phyloP scores from a whole-genome alignment of 2,797 vertebrate genomes.

The Fratercula arctica region DNA sequence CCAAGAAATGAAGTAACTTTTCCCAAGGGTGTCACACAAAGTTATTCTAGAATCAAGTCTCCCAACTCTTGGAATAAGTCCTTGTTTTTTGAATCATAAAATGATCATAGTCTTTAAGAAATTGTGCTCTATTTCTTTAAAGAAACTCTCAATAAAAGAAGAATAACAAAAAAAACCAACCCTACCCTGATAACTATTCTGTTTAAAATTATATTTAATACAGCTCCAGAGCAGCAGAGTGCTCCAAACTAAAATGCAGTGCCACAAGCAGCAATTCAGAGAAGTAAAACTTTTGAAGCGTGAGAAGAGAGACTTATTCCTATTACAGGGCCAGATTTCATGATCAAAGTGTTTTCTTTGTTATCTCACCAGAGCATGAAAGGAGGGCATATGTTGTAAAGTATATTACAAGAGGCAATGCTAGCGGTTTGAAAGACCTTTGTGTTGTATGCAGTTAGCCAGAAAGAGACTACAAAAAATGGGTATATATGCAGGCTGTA shows the following conservation, averaged over 20 bases:
- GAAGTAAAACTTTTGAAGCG: not conserved
- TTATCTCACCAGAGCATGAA: not conserved
- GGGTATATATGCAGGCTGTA: not conserved
- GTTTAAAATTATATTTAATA: not conserved
- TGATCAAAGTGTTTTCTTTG: not conserved
- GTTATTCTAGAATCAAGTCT: not conserved
- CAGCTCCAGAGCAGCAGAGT: not conserved
- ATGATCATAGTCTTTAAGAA: not conserved
- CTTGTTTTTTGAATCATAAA: not conserved
- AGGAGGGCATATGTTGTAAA: not conserved
- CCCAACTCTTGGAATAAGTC: not conserved
- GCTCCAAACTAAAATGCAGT: not conserved
- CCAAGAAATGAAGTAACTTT: not conserved
- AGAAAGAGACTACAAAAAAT: not conserved
- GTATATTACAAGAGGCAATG: not conserved
- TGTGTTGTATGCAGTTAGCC: not conserved
- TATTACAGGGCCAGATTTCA: not conserved
- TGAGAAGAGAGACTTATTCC: not conserved
- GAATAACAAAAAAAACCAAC: not conserved
- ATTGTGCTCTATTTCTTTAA: not conserved
- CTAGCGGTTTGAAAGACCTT: not conserved
- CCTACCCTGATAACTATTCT: accelerated
- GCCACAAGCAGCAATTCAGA: not conserved
- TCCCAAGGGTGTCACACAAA: not conserved
- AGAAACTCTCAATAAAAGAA: not conserved